Conservation (phyloP, 2,113 vertebrate genomes). For the Psammodynastes pulverulentus region DNA sequence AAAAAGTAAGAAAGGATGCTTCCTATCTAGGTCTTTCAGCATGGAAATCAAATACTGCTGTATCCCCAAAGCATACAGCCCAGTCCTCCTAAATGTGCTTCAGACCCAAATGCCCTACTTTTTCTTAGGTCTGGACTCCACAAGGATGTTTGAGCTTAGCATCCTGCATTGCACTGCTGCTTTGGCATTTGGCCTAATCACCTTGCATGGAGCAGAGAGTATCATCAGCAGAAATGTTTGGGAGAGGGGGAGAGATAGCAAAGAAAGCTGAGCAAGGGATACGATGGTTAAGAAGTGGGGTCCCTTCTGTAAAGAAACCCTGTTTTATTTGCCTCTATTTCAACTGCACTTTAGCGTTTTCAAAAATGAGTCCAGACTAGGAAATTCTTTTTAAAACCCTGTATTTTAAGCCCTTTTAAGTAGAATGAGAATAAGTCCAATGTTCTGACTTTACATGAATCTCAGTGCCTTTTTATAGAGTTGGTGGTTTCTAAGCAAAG, state of each 20-base stretch:
- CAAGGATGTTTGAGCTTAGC: no score
- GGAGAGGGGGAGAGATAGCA: background rate
- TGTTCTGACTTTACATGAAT: background rate
- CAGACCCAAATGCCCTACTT: background rate
- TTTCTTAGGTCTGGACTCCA: background rate
- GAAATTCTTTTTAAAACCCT: background rate
- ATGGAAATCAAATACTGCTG: background rate
- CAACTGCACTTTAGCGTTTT: background rate
- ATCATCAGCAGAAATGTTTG: conserved; percentile 15
- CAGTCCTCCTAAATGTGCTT: background rate
- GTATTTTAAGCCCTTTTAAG: background rate
- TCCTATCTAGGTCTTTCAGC: background rate
- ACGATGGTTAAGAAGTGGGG: background rate
- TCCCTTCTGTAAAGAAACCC: background rate
- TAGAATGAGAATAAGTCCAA: background rate
- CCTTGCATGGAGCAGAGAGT: conserved; percentile 5
- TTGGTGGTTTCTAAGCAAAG: background rate
- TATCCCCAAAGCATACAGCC: background rate
- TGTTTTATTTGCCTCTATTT: background rate
- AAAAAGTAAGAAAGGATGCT: background rate
- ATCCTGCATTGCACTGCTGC: conserved; percentile 7
- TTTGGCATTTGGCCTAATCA: conserved; percentile 29
- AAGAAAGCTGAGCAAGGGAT: background rate
- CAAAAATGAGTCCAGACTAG: background rate
- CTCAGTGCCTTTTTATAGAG: background rate